Conservation (phyloP, 2,113 vertebrate species). For the Anoura caudifer region DNA sequence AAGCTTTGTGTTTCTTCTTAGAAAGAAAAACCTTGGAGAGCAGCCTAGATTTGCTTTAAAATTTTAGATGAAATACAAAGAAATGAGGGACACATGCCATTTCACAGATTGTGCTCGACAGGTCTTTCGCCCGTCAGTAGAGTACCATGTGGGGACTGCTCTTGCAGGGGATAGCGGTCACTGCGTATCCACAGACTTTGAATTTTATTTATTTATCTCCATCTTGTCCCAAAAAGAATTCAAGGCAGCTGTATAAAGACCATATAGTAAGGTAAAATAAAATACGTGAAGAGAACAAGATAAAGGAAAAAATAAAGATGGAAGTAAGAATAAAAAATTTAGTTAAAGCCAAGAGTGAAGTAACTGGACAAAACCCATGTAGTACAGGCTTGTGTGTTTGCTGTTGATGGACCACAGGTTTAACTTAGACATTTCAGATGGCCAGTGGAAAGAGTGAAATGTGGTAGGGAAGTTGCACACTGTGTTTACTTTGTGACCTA, state of each 20-base stretch:
- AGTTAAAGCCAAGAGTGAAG: not conserved
- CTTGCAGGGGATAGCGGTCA: not conserved
- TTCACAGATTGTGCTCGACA: not conserved
- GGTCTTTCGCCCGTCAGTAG: not conserved
- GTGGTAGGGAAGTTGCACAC: not conserved
- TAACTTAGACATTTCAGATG: not conserved
- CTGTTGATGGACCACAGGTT: not conserved
- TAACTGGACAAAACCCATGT: not conserved
- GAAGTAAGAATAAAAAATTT: not conserved
- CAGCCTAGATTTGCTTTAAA: not conserved
- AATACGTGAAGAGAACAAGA: not conserved
- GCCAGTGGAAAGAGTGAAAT: not conserved
- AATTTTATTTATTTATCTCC: not conserved
- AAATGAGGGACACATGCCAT: not conserved
- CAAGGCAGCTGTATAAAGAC: not conserved
- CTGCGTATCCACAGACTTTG: not conserved
- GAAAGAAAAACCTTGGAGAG: not conserved
- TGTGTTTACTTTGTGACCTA: not conserved
- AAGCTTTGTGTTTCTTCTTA: not conserved
- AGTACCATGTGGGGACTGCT: not conserved
- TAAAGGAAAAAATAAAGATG: not conserved
- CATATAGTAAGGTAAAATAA: not conserved
- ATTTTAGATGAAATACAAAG: constrained; percentile 27
- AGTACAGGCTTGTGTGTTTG: not conserved
- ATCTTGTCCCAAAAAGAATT: not conserved